Conservation (phyloP, 92 coral and sea anemone genomes). For the Phenganax marumi region DNA sequence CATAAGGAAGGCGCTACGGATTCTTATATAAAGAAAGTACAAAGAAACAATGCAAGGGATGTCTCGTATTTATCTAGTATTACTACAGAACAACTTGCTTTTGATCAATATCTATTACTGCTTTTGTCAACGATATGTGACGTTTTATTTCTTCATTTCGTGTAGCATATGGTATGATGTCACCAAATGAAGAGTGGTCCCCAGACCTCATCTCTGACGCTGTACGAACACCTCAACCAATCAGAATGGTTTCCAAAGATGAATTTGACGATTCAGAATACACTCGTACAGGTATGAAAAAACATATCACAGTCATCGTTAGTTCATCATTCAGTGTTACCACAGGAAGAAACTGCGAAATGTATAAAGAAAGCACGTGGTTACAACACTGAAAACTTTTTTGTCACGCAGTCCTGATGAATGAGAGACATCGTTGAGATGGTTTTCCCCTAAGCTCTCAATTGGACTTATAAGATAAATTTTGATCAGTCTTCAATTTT, state of each 20-base stretch:
- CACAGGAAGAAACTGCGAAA: background rate
- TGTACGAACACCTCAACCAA: slow-evolving; percentile 84
- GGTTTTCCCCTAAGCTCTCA: no score
- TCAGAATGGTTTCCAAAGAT: slow-evolving; percentile 61
- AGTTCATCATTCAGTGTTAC: background rate
- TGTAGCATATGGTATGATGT: slow-evolving; percentile 7
- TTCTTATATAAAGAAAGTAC: no score
- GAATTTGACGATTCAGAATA: slow-evolving; percentile 61
- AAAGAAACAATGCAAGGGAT: background rate
- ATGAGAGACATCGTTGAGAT: no score
- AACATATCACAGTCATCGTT: background rate
- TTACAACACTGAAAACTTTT: no score
- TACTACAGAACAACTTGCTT: background rate
- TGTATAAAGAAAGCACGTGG: no score
- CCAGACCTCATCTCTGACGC: slow-evolving; percentile 88
- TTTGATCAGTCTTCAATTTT: no score
- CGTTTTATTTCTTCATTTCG: background rate
- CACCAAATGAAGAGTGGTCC: slow-evolving; percentile 71
- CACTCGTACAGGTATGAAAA: slow-evolving; percentile 7
- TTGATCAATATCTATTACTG: background rate
- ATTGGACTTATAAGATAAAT: no score
- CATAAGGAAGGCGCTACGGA: no score
- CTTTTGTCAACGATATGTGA: background rate
- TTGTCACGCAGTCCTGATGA: no score
- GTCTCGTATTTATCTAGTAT: background rate